Evolutionary conservation across 2,888 invertebrate genomes (phyloP).

Genomic region (Linyphia triangularis): DNA sequence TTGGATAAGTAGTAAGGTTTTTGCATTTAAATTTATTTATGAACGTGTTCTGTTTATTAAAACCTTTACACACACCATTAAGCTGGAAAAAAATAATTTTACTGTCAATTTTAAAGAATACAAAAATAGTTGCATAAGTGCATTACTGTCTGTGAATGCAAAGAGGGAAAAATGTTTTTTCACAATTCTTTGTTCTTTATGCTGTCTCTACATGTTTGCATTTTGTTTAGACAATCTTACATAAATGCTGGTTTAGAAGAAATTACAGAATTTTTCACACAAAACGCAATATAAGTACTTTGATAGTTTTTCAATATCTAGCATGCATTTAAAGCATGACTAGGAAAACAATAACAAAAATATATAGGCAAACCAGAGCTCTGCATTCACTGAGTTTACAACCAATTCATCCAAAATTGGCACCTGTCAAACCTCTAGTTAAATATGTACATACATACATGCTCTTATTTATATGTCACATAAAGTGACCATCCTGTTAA

Average conservation of each 20-base stretch:
- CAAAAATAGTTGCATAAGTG: neutral
- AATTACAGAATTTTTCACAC: too few species aligned
- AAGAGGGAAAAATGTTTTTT: neutral
- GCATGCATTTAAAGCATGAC: neutral
- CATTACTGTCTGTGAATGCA: too few species aligned
- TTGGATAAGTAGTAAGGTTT: too few species aligned
- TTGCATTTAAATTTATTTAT: too few species aligned
- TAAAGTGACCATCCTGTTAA: too few species aligned
- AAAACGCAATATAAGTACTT: neutral
- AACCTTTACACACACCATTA: too few species aligned
- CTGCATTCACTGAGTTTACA: neutral
- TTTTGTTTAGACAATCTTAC: neutral
- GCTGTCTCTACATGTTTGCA: neutral
- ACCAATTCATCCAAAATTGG: neutral
- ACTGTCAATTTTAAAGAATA: neutral
- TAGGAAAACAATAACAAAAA: slow-evolving; percentile 42
- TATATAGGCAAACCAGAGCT: slow-evolving; percentile 44
- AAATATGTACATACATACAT: too few species aligned
- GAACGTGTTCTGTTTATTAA: neutral
- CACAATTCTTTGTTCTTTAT: neutral
- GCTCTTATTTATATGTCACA: too few species aligned
- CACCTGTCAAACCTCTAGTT: too few species aligned
- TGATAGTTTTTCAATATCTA: neutral
- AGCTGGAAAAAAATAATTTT: slow-evolving; percentile 3
- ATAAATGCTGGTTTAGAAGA: neutral